These are phyloP conservation scores for Operophtera brumata DNA, from an alignment of 2,888 invertebrate genomes.

Conservation along the genomic window DNA sequence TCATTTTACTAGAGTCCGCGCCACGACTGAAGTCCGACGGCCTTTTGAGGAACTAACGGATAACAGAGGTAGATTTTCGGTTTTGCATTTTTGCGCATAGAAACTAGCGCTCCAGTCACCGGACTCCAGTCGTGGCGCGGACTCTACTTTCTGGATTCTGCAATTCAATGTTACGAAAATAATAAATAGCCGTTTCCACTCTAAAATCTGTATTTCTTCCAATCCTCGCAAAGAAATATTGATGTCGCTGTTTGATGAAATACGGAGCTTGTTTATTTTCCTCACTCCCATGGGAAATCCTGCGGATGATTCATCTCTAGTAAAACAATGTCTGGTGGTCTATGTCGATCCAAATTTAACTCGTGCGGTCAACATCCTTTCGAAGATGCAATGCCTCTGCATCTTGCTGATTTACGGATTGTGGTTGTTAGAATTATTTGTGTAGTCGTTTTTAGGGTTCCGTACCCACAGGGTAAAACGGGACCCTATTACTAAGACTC, in stretches of 20 bases:
- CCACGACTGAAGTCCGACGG: no score
- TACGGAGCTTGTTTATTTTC: conserved; percentile 16
- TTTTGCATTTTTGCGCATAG: no score
- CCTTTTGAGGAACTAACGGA: no score
- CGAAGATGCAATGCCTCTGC: conserved; percentile 11
- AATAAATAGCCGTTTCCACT: no score
- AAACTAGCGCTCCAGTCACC: no score
- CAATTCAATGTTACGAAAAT: no score
- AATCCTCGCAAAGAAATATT: background rate
- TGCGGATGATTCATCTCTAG: conserved; percentile 30
- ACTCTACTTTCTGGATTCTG: no score
- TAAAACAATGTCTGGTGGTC: conserved; percentile 25
- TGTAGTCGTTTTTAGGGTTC: background rate
- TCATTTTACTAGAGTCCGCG: no score
- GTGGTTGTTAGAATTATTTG: background rate
- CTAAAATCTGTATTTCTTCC: background rate
- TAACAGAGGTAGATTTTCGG: no score
- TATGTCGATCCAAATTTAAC: conserved; percentile 33
- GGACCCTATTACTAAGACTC: no score
- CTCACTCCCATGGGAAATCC: conserved; percentile 25
- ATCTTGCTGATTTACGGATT: background rate
- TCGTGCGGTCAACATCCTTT: conserved; percentile 30
- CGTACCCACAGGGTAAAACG: background rate
- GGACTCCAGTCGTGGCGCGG: no score
- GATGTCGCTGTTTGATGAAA: conserved; percentile 10